phyloP scores from a whole-genome alignment of 2,888 invertebrate genomes.

The Melieria picta region DNA sequence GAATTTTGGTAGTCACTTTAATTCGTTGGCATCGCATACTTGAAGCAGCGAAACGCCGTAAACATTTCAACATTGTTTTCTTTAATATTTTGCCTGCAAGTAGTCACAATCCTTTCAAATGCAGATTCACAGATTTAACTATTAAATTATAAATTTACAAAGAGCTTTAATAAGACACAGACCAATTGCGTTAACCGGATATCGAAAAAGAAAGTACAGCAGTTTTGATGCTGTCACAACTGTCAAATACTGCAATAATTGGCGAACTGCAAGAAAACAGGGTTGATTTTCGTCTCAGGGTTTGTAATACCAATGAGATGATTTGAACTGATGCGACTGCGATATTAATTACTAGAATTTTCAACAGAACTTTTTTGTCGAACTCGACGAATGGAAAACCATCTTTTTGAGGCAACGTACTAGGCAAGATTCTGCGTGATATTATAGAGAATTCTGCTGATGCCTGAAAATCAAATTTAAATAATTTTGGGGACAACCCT shows the following conservation, averaged over 20 bases:
- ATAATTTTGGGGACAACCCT: no score
- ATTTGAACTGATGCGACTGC: not conserved
- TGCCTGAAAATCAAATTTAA: no score
- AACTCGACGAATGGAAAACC: no score
- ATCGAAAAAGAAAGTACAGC: conserved; percentile 58
- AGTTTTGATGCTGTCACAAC: conserved; percentile 44
- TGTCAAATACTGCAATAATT: conserved; percentile 33
- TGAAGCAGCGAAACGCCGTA: no score
- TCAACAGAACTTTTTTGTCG: no score
- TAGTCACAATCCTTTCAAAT: conserved; percentile 40
- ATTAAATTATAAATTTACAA: conserved; percentile 41
- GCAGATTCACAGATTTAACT: conserved; percentile 41
- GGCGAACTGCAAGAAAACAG: conserved; percentile 38
- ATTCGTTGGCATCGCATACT: no score
- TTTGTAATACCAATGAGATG: not conserved
- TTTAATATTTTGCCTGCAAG: not conserved
- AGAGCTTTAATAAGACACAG: conserved; percentile 54
- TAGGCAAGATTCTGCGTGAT: no score
- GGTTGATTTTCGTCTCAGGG: not conserved
- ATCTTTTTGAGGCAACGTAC: no score
- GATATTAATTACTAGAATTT: not conserved
- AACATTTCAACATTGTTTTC: no score
- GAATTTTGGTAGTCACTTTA: no score
- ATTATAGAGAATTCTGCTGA: no score
- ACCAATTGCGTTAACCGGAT: conserved; percentile 63